Conservation (phyloP, 1,140 invertebrate species). For the Orussus abietinus region DNA sequence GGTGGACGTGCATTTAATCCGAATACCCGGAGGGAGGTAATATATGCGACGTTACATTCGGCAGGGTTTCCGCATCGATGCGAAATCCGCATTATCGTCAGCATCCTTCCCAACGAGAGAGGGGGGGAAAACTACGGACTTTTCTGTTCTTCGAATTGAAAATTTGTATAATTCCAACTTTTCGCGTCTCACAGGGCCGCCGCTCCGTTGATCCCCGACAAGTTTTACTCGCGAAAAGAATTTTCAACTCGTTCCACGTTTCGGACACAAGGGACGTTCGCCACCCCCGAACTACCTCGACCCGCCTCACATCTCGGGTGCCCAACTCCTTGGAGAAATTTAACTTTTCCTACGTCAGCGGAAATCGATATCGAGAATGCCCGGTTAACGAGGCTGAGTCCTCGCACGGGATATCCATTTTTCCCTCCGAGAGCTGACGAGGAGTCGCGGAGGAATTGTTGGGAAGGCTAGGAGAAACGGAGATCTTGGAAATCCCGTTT, state of each 20-base stretch:
- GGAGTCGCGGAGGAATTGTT: no score
- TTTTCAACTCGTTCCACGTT: conserved; percentile 29
- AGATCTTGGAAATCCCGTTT: no score
- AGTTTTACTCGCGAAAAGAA: conserved; percentile 28
- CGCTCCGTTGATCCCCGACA: conserved; percentile 15
- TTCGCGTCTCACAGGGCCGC: conserved; percentile 18
- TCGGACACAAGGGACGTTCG: conserved; percentile 10
- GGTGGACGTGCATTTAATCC: no score
- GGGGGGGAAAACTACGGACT: conserved; percentile 12
- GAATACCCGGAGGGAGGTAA: no score
- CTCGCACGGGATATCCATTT: no score
- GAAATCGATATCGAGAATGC: conserved; percentile 26
- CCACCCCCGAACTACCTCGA: conserved; percentile 2
- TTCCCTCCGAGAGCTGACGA: no score
- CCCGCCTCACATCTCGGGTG: conserved; percentile 8
- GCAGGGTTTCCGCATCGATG: no score
- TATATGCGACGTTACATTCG: no score
- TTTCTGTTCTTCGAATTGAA: conserved; percentile 27
- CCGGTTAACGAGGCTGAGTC: conserved; percentile 19
- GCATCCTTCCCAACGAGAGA: conserved; percentile 7
- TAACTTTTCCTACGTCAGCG: conserved; percentile 27
- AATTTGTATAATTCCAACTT: conserved; percentile 44
- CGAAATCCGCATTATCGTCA: no score
- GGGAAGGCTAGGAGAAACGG: no score
- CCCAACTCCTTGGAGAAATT: conserved; percentile 39